phyloP scores from a whole-genome alignment of 30 jellyfish, hydroid and myxozoan species.

The Haliclystus octoradiatus region DNA sequence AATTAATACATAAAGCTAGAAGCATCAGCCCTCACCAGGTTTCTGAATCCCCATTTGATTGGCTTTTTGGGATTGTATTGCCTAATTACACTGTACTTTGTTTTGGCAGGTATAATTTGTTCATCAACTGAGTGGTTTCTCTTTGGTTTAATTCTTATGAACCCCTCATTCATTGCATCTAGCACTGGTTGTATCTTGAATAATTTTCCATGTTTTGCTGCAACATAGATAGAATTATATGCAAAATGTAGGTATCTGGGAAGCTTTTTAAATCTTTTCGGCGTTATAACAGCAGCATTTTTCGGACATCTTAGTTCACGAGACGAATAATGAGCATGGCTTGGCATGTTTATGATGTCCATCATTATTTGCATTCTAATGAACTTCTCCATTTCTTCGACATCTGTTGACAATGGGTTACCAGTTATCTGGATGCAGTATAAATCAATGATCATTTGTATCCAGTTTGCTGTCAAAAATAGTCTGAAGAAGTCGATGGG shows the following conservation, averaged over 20 bases:
- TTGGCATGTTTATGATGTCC: conserved; percentile 35
- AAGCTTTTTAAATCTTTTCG: conserved; percentile 22
- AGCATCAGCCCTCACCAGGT: conserved; percentile 58
- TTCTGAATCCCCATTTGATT: conserved; percentile 51
- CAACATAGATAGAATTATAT: conserved; percentile 16
- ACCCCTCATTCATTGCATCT: conserved; percentile 8
- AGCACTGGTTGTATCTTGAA: conserved; percentile 31
- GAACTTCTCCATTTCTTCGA: conserved; percentile 19
- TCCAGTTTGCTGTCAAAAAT: conserved; percentile 14
- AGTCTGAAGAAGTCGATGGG: no score
- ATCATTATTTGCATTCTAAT: conserved; percentile 34
- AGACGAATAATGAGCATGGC: conserved; percentile 32
- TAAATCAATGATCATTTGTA: conserved; percentile 9
- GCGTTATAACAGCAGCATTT: conserved; percentile 44
- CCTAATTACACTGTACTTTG: conserved; percentile 24
- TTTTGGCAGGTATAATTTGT: conserved; percentile 36
- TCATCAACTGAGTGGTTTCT: conserved; percentile 43
- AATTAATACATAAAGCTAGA: conserved; percentile 50
- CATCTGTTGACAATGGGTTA: conserved; percentile 6
- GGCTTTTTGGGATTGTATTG: conserved; percentile 78
- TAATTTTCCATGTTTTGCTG: conserved; percentile 19
- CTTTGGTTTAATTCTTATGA: conserved; percentile 13
- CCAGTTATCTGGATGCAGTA: conserved; percentile 36
- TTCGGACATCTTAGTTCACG: conserved; percentile 24
- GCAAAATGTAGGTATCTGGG: conserved; percentile 27